Base-by-base conservation (phyloP, 2,888 invertebrate species). In the Carterocephalus palaemon region DNA sequence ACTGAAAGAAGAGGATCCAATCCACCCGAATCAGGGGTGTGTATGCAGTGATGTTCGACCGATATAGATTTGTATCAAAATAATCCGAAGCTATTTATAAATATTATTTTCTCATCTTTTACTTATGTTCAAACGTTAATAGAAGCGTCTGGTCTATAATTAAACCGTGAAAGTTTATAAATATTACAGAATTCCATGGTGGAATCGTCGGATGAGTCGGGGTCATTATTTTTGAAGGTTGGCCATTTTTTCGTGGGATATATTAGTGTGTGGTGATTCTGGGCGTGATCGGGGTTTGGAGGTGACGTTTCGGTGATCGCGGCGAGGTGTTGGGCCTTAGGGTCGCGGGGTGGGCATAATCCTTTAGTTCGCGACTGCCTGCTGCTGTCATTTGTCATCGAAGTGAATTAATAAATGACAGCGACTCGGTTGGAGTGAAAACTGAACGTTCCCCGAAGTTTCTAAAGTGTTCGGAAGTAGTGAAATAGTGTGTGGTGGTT, bases 101-200 rank as follows among this genome's bases (percentile, higher is more conserved):
- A 88, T 86, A 87, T 85, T 86, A 86, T 86, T 87, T 86, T 85
- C 84, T 81, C 79, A 80, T 76, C 84, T 83, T 88, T 87, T 86
- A 83, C 85, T 84, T 85, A 83, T 83, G 85, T 86, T 82, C 83
- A 78, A 84, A 81, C 83, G 80, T 82, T 85, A 84, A 83, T 84
- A 84, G 82, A 83, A 84, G 76, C 84, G 83, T 84, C 83, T 81
- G 80, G 70, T 80, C 85, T 86, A 86, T 80, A 83, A 85, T 82
- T 86, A 84, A 81, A 78, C 70, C 68, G 75, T 76, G 83, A 81
- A 85, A 85, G 84, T 86, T 82, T 85, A 84, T 84, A 85, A 86
- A 87, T 86, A 85, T 84, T 85, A 78, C 79, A 76, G 72, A 79
- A 72, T 78, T 78, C 66, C 69, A 81, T 77, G 77, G 76, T 76